phyloP scores from a whole-genome alignment of 2,113 vertebrate genomes.

The Ammodytes dubius region DNA sequence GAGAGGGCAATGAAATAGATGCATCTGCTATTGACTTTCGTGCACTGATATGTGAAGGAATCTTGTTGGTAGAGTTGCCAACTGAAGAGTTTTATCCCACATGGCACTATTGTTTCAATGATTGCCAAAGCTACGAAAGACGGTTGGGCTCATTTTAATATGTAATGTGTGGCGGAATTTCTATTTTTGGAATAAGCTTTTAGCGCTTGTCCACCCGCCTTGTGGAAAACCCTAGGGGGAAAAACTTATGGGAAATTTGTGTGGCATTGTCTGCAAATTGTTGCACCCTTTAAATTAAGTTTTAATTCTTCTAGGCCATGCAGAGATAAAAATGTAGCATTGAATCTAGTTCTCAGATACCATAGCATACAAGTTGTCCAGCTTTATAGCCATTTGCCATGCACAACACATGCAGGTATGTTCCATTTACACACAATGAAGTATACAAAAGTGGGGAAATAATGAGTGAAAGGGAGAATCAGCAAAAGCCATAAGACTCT shows the following conservation, averaged over 20 bases:
- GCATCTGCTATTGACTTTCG: background rate
- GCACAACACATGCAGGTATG: background rate
- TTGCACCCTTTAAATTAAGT: background rate
- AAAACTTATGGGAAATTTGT: background rate
- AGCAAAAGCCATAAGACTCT: constrained; percentile 54
- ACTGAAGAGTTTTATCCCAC: background rate
- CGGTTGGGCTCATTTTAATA: constrained; percentile 27
- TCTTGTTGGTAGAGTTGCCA: background rate
- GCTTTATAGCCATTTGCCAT: background rate
- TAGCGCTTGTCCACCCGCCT: background rate
- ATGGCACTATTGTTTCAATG: background rate
- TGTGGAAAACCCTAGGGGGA: constrained; percentile 8
- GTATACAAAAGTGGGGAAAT: constrained; percentile 4
- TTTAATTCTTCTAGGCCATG: background rate
- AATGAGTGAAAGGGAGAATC: constrained; percentile 41
- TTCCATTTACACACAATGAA: background rate
- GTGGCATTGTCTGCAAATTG: constrained; percentile 8
- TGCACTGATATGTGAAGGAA: too few species aligned
- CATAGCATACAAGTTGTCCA: background rate
- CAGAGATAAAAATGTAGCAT: background rate
- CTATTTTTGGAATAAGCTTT: constrained; percentile 28
- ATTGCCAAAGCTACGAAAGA: constrained; percentile 39
- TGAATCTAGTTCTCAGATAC: background rate
- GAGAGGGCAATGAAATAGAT: background rate
- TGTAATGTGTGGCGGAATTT: constrained; percentile 7